Base-by-base conservation (phyloP, 1,140 invertebrate genomes). In the Matsumurasca onukii region DNA sequence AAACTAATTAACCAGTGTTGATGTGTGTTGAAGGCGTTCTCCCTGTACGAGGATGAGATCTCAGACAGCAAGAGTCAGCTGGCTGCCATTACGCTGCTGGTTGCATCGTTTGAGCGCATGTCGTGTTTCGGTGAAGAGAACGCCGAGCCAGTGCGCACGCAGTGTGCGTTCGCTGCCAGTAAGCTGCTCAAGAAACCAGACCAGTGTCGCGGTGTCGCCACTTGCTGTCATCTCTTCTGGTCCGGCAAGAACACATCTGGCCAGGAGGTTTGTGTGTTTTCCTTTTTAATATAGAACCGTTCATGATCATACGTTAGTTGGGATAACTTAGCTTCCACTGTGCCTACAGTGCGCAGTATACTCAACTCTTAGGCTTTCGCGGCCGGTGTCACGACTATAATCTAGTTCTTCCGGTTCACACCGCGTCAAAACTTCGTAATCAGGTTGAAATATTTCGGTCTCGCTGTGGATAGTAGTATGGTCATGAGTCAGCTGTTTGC, bases 41-140 rank as follows among this genome's bases (percentile, higher is more conserved):
- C 95, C 0, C 82, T 99, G 61, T 99, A 99, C 76, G 98, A 99
- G 80, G 98, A 99, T 78, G 98, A 99, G 81, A 98, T 99, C 74
- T 95, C 93, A 5, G 98, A 99, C 77, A 97, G 94, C 57, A 98
- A 98, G 78, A 94, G 96, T 30, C 97, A 99, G 79, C 81, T 99
- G 55, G 92, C 95, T 0, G 96, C 96, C 20, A 96, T 99, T 55
- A 96, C 94, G 0, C 82, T 99, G 1, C 95, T 99, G 31, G 95
- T 98, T 70, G 94, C 92, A 45, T 98, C 97, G 0, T 90, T 99
- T 69, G 95, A 99, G 78, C 92, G 97, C 79, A 95, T 97, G 82
- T 87, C 88, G 69, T 96, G 93, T 71, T 97, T 99, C 45, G 87
- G 90, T 69, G 95, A 98, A 73, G 98, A 99, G 77, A 98, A 98